These are phyloP conservation scores for Plecturocebus donacophilus DNA, from an alignment of 2,113 vertebrate species.

Conservation along the genomic window DNA sequence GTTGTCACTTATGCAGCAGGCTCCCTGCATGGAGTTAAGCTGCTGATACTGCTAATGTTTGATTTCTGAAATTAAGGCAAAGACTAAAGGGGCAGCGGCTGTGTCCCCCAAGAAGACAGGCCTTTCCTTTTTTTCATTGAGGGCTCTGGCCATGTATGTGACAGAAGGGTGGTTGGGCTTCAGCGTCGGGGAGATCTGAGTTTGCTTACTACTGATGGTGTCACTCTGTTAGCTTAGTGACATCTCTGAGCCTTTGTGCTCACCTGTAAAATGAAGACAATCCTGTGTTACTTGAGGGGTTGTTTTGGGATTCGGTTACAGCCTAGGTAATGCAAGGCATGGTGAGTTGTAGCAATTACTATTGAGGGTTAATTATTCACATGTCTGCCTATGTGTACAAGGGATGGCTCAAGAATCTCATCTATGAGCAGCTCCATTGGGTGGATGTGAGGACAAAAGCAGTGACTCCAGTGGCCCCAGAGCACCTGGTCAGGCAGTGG, in stretches of 20 bases:
- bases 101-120: not conserved
- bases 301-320: not conserved
- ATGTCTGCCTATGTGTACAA: rapidly evolving
- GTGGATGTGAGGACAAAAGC: not conserved
- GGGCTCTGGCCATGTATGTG: rapidly evolving
- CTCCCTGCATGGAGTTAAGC: rapidly evolving
- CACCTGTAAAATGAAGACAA: not conserved
- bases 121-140: not conserved
- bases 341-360: not conserved
- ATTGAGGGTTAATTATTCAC: too few species aligned
- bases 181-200: not conserved
- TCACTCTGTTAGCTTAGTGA: not conserved
- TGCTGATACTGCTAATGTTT: not conserved
- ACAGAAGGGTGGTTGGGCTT: not conserved
- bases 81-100: not conserved
- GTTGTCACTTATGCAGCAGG: too few species aligned
- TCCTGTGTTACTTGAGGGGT: not conserved
- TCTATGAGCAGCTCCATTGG: not conserved
- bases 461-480: too few species aligned
- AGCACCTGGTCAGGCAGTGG: too few species aligned
- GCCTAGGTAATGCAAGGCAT: not conserved
- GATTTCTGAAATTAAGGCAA: not conserved
- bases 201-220: not conserved
- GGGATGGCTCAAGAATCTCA: not conserved
- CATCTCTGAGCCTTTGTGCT: not conserved